Conservation (phyloP, 1,140 invertebrate species). For the Palaemon carinicauda region DNA sequence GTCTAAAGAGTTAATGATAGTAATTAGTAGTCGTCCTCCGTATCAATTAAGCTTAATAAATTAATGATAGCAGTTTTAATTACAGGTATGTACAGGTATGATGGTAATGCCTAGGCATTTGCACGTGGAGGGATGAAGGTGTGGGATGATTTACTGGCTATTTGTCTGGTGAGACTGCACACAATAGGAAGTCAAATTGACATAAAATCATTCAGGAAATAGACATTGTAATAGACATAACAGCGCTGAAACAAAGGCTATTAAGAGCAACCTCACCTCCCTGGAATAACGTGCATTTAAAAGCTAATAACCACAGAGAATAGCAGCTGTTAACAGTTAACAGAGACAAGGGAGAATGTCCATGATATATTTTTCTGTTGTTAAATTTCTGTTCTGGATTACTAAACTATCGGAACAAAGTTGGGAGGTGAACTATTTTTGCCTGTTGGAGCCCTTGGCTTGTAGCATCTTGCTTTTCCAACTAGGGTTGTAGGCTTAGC, state of each 20-base stretch:
- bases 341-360: too few relatives aligned
- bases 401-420: too few relatives aligned
- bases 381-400: too few relatives aligned
- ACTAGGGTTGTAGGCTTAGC: too few relatives aligned
- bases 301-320: too few relatives aligned
- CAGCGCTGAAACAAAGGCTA: slow-evolving; percentile 24
- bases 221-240: slow-evolving; percentile 23
- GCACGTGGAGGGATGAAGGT: slow-evolving; percentile 33
- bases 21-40: slow-evolving; percentile 28
- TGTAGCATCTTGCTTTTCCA: too few relatives aligned
- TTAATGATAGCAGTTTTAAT: slow-evolving; percentile 39
- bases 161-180: slow-evolving; percentile 9
- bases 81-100: slow-evolving; percentile 32
- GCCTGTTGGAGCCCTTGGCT: too few relatives aligned
- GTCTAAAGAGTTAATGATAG: slow-evolving; percentile 35
- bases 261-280: neutral
- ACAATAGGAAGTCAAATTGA: slow-evolving; percentile 21
- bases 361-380: too few relatives aligned
- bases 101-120: slow-evolving; percentile 31
- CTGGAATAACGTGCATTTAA: too few relatives aligned
- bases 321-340: too few relatives aligned
- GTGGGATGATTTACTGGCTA: neutral
- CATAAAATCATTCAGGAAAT: slow-evolving; percentile 24
- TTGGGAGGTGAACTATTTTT: too few relatives aligned
- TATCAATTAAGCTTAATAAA: slow-evolving; percentile 53